Evolutionary conservation across 2,113 vertebrate species (phyloP).

Genomic region (Pithys albifrons): DNA sequence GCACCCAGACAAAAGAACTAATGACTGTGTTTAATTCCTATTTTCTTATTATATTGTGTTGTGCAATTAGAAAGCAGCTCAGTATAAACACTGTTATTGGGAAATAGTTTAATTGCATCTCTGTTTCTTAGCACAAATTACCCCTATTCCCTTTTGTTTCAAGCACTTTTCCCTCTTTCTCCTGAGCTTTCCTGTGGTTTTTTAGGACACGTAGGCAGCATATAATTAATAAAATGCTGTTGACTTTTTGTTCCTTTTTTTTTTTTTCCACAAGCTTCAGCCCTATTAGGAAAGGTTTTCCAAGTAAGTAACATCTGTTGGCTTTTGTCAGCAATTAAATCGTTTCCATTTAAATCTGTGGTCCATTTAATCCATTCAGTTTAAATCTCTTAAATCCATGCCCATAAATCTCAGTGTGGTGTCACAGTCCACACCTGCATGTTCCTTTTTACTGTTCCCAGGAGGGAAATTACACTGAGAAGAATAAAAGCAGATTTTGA

Average conservation of each 20-base stretch:
- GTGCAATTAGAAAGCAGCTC: background rate
- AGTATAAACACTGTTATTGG: background rate
- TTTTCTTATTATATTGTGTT: background rate
- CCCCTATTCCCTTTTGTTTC: background rate
- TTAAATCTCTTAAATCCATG: slow-evolving; percentile 9
- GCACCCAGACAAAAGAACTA: background rate
- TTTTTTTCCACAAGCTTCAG: slow-evolving; percentile 67
- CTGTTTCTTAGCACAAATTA: background rate
- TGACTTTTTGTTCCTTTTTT: slow-evolving; percentile 26
- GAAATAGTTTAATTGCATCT: background rate
- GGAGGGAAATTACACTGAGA: background rate
- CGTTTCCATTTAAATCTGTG: background rate
- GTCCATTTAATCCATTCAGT: slow-evolving; percentile 6
- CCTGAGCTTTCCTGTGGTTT: background rate
- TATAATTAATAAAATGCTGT: slow-evolving; percentile 11
- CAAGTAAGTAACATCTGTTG: slow-evolving; percentile 72
- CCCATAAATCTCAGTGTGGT: background rate
- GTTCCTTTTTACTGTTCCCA: background rate
- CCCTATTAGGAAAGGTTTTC: slow-evolving; percentile 58
- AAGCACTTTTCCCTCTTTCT: background rate
- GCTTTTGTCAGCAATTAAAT: slow-evolving; percentile 23
- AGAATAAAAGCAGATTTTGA: background rate
- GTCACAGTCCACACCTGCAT: slow-evolving; percentile 11
- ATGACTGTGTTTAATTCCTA: background rate
- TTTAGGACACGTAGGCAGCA: background rate